phyloP scores from a whole-genome alignment of 23 tunicate species.

The Halocynthia roretzi region DNA sequence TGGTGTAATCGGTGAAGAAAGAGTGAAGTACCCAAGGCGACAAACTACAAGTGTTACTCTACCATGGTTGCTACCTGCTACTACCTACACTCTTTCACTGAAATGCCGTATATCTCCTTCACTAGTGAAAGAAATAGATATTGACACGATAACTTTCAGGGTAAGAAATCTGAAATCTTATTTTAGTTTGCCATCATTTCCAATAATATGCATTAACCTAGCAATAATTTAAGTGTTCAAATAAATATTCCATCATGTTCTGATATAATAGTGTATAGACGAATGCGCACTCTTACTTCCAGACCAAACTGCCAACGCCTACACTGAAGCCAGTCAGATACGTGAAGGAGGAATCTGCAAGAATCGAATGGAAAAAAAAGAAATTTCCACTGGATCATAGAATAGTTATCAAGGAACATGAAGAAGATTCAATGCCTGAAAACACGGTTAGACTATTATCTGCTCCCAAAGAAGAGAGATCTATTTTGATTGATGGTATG shows the following conservation, averaged over 20 bases:
- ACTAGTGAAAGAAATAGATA: background rate
- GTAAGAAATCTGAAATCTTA: background rate
- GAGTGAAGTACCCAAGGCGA: background rate
- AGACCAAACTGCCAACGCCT: constrained; percentile 20
- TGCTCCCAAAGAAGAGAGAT: too few relatives aligned
- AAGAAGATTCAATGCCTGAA: background rate
- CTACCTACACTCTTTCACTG: background rate
- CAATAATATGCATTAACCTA: too few relatives aligned
- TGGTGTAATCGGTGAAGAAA: constrained; percentile 2
- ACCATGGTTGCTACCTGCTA: constrained; percentile 8
- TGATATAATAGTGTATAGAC: too few relatives aligned
- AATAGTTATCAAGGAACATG: constrained; percentile 3
- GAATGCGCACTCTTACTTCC: too few relatives aligned
- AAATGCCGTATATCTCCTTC: background rate
- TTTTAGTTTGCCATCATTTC: too few relatives aligned
- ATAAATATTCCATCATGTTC: too few relatives aligned
- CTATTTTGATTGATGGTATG: too few relatives aligned
- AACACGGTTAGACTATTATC: too few relatives aligned
- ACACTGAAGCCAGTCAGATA: constrained; percentile 10
- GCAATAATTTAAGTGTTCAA: too few relatives aligned
- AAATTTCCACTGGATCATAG: background rate
- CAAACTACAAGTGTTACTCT: background rate
- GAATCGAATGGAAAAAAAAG: constrained; percentile 4
- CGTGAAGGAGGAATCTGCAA: constrained; percentile 2
- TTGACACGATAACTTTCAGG: background rate